Percentiles rank a stretch among this genome's conserved stretches.
These are phyloP conservation scores for Menidia menidia DNA, from an alignment of 2,797 vertebrate species.

Conservation along the genomic window DNA sequence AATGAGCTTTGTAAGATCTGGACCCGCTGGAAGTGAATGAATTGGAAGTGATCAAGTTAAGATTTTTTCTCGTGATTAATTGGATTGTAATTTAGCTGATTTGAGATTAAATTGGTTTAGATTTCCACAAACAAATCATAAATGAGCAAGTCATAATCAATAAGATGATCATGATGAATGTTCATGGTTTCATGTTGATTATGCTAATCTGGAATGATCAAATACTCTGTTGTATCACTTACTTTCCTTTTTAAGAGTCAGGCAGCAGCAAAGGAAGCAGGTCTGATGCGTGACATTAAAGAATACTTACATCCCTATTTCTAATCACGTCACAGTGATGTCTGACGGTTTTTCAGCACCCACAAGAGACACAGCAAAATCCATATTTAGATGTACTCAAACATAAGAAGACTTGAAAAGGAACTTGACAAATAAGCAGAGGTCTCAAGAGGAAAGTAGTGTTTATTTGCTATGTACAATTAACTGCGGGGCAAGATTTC, in stretches of 20 bases:
- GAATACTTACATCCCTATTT: conserved; percentile 37
- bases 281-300: conserved; percentile 46
- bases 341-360: conserved; percentile 44
- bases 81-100: too few relatives aligned
- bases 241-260: conserved; percentile 44
- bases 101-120: too few relatives aligned
- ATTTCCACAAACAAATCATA: too few relatives aligned
- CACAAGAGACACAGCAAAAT: conserved; percentile 33
- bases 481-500: conserved; percentile 11
- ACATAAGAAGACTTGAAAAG: conserved; percentile 37
- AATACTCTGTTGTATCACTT: conserved; percentile 8
- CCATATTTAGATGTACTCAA: conserved; percentile 41
- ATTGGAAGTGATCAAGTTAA: too few relatives aligned
- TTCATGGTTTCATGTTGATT: background rate
- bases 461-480: conserved; percentile 31
- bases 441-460: conserved; percentile 19
- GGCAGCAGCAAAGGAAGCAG: conserved; percentile 19
- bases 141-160: too few relatives aligned
- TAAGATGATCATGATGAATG: too few relatives aligned
- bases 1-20: too few relatives aligned
- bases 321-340: conserved; percentile 44
- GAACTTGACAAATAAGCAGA: conserved; percentile 34
- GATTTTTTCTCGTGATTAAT: too few relatives aligned
- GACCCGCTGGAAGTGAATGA: too few relatives aligned
- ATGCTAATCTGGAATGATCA: conserved; percentile 9